Base-by-base conservation (phyloP, 1,140 invertebrate species). In the Hylaeus volcanicus region DNA sequence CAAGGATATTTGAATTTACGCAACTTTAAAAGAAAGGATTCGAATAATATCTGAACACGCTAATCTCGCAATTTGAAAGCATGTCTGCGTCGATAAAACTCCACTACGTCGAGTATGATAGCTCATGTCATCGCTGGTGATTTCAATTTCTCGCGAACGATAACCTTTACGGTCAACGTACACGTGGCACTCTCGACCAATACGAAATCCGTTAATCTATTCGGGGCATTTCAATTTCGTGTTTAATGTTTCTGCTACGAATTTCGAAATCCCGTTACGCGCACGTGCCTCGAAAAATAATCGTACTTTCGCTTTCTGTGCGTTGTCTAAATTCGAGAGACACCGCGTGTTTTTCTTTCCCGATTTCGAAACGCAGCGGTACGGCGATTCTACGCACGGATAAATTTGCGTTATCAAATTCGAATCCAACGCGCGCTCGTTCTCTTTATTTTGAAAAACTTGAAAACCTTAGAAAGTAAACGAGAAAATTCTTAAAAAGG, bases 201-300 rank as follows among this genome's bases (percentile, higher is more conserved):
- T 26, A 48, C 66, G 51, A 58, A 15, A n/a, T 63, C 51, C 63
- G 1, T 51, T 48, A 26, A 71, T 81, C 51, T 63, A 53, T 11
- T 39, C 77, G 26, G 11, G 14, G 66, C 73, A 73, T 75, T 79
- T 55, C 3, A 45, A 55, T 72, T n/a, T 65, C 58, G 43, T 5
- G 43, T 68, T 81, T 37, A 37, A 75, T 45, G 55, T 15, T 43
- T 8, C 12, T 15, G 63, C 51, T 39, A 48, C 11, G 58, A 60
- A 75, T 86, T 83, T 86, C 80, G 80, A 86, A 83, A 86, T 11
- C 0, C 66, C 85, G 80, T 86, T 86, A 83, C 63, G 74, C 74
- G 61, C 80, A 43, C 84, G 84, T 86, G 84, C 61, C 55, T 76
- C 37, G 75, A 58, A 70, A 64, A 79, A 66, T 39, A 71, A 86